phyloP scores from a whole-genome alignment of 2,888 invertebrate genomes.

The Amphiduros pacificus region DNA sequence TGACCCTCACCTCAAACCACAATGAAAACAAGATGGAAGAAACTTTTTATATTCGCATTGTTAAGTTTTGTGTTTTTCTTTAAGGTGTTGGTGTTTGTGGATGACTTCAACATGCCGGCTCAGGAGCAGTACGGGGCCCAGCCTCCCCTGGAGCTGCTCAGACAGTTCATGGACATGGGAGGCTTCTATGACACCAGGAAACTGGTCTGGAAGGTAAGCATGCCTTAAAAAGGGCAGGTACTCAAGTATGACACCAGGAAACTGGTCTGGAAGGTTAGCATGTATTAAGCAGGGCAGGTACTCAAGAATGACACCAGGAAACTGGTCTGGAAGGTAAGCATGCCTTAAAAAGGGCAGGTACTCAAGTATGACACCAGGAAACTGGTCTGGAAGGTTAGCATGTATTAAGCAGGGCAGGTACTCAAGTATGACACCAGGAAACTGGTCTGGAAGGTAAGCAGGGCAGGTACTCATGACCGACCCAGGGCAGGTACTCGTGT shows the following conservation, averaged over 20 bases:
- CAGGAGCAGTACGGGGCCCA: conserved; percentile 58
- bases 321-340: conserved; percentile 53
- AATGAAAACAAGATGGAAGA: no score
- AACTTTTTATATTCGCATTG: no score
- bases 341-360: background rate
- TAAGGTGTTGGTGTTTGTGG: conserved; percentile 56
- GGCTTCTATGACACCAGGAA: conserved; percentile 56
- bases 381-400: conserved; percentile 53
- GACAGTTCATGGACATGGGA: conserved; percentile 56
- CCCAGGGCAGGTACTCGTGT: no score
- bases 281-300: background rate
- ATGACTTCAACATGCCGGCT: conserved; percentile 59
- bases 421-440: no score
- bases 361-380: conserved; percentile 54
- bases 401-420: background rate
- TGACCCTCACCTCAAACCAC: no score
- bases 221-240: background rate
- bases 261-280: conserved; percentile 53
- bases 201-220: conserved; percentile 53
- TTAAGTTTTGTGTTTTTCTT: background rate
- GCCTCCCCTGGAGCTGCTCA: conserved; percentile 56
- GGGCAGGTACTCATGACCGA: no score
- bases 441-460: no score
- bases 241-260: conserved; percentile 54
- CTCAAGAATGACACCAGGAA: conserved; percentile 54